Base-by-base conservation (phyloP, 2,797 vertebrate genomes). In the Danio jaintianensis region DNA sequence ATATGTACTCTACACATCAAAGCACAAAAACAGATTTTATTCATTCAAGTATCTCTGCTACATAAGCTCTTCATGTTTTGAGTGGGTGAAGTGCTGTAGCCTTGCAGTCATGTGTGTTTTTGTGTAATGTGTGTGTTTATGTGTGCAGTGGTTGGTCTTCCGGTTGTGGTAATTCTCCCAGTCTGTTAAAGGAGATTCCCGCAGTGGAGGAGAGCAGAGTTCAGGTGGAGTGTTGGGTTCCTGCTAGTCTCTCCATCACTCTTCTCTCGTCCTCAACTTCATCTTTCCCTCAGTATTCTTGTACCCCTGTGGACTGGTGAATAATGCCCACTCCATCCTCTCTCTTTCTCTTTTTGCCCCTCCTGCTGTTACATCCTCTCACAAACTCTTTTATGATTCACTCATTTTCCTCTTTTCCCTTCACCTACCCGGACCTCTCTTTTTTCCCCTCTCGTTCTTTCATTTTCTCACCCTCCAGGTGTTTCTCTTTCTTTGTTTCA, bases 201-300 rank as follows among this genome's bases (percentile, higher is more conserved):
- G 90, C 88, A 5, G 83, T 87, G 5, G 89, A 93, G 69, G 83
- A 79, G 55, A 89, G 89, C 40, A 92, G 86, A 74, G 88, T 93
- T 76, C 87, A 9, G 45, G 89, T 92, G 48, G 18, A 82, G 20
- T 90, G 90, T 71, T 82, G 88, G 58, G 81, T 86, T 36, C 92
- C 87, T 9, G 86, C 90, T 63, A 89, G 87, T 74, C 83, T 93
- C 83, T 79, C 84, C 1, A 76, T 90, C 15, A 86, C 83, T 0
- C 83, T 83, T 1, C 80, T 90, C 3, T 91, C 89, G 9, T 77
- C 72, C 75, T 48, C 75, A 20, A 55, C 59, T 56, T 79, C 53
- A 68, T 78, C 48, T 45, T 11, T 80, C 52, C 20, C 20, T 79
- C 20, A 6, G 4, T 79, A 64, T 79, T 59, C 45, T 42, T 68